Conservation (phyloP, 1,140 invertebrate genomes). For the Trichonephila clavipes region DNA sequence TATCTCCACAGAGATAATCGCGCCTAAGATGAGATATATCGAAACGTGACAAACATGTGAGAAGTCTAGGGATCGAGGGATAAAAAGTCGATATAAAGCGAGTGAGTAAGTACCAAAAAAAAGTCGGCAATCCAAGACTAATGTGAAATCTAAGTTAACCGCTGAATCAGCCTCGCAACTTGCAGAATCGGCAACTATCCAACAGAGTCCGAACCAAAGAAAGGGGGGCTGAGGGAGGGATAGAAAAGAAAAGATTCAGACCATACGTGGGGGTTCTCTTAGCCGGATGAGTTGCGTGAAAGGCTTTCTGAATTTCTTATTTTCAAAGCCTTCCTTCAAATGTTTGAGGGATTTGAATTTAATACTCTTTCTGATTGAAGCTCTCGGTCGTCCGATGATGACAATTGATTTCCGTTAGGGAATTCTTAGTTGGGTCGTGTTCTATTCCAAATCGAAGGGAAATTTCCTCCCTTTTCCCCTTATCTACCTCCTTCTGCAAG, state of each 20-base stretch:
- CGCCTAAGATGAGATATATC: slow-evolving; percentile 14
- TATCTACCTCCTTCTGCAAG: not conserved
- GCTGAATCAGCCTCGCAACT: slow-evolving; percentile 67
- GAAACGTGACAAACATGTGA: slow-evolving; percentile 19
- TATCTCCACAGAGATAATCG: not conserved
- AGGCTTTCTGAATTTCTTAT: slow-evolving; percentile 24
- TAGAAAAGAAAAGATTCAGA: slow-evolving; percentile 15
- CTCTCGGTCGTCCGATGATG: slow-evolving; percentile 27
- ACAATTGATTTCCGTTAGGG: slow-evolving; percentile 68
- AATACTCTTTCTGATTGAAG: slow-evolving; percentile 71
- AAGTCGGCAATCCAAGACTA: slow-evolving; percentile 56
- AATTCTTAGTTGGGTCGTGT: slow-evolving; percentile 35
- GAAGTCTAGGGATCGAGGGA: not conserved
- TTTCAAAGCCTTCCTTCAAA: not conserved
- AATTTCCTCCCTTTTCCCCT: not conserved
- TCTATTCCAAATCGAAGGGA: slow-evolving; percentile 17
- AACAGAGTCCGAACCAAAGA: slow-evolving; percentile 7
- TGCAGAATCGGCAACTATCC: slow-evolving; percentile 67
- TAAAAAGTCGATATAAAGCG: not conserved
- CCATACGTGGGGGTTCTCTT: not conserved
- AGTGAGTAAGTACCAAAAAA: not conserved
- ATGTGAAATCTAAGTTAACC: slow-evolving; percentile 61
- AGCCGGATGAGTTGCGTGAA: slow-evolving; percentile 17
- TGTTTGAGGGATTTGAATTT: slow-evolving; percentile 71
- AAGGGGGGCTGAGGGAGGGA: not conserved